Evolutionary conservation across 1,140 invertebrate species (phyloP).

Genomic region (Brachionus rubens): DNA sequence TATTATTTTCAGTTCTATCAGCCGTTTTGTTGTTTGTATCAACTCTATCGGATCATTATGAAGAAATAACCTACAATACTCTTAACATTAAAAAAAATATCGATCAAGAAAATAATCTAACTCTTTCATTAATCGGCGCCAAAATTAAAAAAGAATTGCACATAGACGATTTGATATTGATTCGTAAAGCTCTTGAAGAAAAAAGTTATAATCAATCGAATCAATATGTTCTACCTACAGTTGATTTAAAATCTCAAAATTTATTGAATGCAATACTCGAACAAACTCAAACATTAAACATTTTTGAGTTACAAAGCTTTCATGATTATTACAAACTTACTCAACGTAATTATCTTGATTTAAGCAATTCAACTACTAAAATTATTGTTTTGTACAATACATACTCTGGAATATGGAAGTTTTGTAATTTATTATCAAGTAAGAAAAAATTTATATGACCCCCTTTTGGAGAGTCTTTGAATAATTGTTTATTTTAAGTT

Average conservation of each 20-base stretch:
- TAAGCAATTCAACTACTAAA: background rate
- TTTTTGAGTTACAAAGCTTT: background rate
- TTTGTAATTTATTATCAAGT: slow-evolving; percentile 31
- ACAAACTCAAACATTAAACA: background rate
- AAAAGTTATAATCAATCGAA: background rate
- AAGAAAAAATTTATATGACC: too few relatives aligned
- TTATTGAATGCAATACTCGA: background rate
- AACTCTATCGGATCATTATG: slow-evolving; percentile 32
- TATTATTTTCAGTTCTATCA: slow-evolving; percentile 12
- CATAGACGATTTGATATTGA: background rate
- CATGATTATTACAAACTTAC: background rate
- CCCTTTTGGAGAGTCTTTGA: background rate
- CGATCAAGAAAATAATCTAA: background rate
- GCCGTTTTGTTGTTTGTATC: slow-evolving; percentile 15
- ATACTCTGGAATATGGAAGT: slow-evolving; percentile 34
- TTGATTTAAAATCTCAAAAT: background rate
- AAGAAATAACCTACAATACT: slow-evolving; percentile 22
- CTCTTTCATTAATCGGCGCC: background rate
- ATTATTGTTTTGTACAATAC: background rate
- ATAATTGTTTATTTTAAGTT: background rate
- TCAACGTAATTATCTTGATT: background rate
- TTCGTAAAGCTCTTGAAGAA: background rate
- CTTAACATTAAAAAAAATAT: background rate
- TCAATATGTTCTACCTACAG: background rate
- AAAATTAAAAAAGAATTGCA: background rate